Evolutionary conservation across 2,888 invertebrate genomes (phyloP), one percentile per base, ranked within the genome.

Genomic region (Andrena bucephala): DNA sequence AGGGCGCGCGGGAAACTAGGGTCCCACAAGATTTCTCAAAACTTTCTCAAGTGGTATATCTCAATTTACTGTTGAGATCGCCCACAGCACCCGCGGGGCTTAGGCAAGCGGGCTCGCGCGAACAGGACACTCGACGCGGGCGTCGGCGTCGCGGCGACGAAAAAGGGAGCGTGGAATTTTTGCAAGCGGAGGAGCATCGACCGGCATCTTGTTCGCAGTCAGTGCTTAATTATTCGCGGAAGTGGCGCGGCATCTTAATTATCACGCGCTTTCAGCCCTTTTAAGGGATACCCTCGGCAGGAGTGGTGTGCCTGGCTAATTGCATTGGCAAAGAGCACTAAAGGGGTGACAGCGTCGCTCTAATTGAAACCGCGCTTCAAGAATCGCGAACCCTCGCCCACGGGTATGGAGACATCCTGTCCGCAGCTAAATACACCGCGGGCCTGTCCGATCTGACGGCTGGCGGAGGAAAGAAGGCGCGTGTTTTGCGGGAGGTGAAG

Each of bases 231-330:
- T 87, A 85, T 85, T 81, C 79, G 66, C 52, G 72, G 65, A 77
- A 83, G 81, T 77, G 74, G 68, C 54, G 60, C 74, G 71, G 73
- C 76, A 71, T 86, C 88, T 87, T 87, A 85, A 87, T 87, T 87
- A 87, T 88, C 77, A 62, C 83, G 78, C 79, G 70, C 86, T 77
- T 81, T 81, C 78, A 74, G 36, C 54, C 86, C 82, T 77, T 87
- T 85, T 86, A 79, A 60, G 81, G 78, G 76, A 81, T 77, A 75
- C 80, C 75, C 80, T 81, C 62, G 59, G 33, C 72, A 65, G 72
- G 33, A 85, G 79, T 79, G 77, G 69, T 57, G 77, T 66, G 62
- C 83, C 81, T 42, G 86, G 83, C 83, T 87, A 87, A 87, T 87
- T 87, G 87, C 85, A 83, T 87, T 72, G 70, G 71, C 63, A 68